A percentile compares a stretch with the other conserved stretches of the same genome.
phyloP scores from a whole-genome alignment of 2,888 invertebrate species.

The Acleris emargana region DNA sequence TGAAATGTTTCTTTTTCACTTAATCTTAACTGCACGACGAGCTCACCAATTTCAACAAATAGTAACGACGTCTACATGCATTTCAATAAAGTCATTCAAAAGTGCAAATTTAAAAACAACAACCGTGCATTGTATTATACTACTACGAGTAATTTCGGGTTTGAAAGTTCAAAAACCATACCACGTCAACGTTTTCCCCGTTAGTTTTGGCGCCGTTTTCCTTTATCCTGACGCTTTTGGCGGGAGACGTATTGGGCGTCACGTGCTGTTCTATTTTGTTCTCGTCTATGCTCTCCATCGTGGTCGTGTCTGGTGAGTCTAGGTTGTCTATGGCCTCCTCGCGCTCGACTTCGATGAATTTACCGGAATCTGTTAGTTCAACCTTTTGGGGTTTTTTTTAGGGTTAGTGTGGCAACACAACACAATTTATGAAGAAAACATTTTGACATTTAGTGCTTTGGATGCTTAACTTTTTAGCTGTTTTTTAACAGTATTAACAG shows the following conservation, averaged over 20 bases:
- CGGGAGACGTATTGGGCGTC: conserved; percentile 65
- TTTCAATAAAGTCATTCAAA: background rate
- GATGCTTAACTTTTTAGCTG: background rate
- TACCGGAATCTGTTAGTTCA: conserved; percentile 78
- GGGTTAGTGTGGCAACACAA: conserved; percentile 71
- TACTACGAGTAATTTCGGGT: background rate
- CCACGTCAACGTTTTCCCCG: conserved; percentile 61
- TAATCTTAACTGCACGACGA: no score
- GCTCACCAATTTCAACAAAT: background rate
- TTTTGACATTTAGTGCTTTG: conserved; percentile 11
- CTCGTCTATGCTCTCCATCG: conserved; percentile 41
- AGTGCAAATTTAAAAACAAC: conserved; percentile 7
- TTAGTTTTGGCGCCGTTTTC: conserved; percentile 72
- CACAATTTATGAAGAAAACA: conserved; percentile 42
- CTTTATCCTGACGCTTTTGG: conserved; percentile 73
- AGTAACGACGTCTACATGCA: background rate
- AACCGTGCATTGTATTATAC: conserved; percentile 5
- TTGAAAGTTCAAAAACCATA: conserved; percentile 47
- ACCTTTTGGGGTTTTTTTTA: conserved; percentile 68
- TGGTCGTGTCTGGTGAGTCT: conserved; percentile 46
- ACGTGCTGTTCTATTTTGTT: conserved; percentile 49
- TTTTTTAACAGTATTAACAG: no score
- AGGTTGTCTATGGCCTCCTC: conserved; percentile 47
- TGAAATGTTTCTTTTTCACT: no score
- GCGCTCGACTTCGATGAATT: conserved; percentile 80